Evolutionary conservation across 2,888 invertebrate genomes (phyloP), one percentile per base, ranked within the genome.

Genomic region (Brachypalpus laphriformis): DNA sequence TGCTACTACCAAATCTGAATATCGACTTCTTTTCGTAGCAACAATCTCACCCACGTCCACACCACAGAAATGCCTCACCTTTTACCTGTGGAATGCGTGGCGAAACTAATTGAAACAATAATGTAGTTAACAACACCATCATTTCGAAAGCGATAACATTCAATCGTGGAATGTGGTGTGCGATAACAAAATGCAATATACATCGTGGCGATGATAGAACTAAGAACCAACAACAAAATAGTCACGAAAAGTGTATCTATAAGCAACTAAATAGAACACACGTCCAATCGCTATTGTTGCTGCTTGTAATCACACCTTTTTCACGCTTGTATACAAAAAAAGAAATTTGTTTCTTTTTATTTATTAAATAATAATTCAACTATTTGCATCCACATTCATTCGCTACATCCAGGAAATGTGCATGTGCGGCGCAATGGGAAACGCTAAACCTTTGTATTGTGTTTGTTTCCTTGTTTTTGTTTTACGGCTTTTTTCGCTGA

Each of bases 391-490:
- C 25, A 25, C 25, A 25, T 25, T 4, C 25, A 25, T n/a, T 61
- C 76, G n/a, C 40, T 65, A 40, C 37, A 70, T 71, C 59, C 77
- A 72, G 77, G 77, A 82, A 82, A 71, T 82, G 65, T 77, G 77
- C 82, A 77, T 71, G 65, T 71, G 77, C 59, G 61, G 65, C 57
- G 71, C 63, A 54, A 71, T 77, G 77, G 42, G 82, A 77, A 82
- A 71, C 59, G 71, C 65, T 66, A 77, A 51, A 82, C 82, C 71
- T 77, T 77, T 76, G 82, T 56, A 42, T 82, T 57, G 56, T 51
- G 25, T 25, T 65, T 65, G 77, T 77, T 82, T 82, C 82, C 82
- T 82, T 54, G 82, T 77, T 77, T 71, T 77, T 76, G 56, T 71
- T 82, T 76, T 18, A 37, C 14, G 11, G 40, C 45, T 31, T 68